Base-by-base conservation (phyloP, 2,113 vertebrate genomes). In the Aspidoscelis tigris region DNA sequence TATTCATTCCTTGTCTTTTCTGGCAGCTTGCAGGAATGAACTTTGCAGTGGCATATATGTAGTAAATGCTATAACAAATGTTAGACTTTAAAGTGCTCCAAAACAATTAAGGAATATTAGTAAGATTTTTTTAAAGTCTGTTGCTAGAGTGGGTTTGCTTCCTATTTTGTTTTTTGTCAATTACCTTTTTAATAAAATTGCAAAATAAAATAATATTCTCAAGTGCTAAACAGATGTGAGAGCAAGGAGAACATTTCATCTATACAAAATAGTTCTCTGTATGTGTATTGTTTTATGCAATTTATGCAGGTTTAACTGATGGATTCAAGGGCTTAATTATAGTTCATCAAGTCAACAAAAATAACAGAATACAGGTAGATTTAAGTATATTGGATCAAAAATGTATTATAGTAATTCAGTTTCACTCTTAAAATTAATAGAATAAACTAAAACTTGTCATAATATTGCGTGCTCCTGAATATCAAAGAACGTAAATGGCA, bases 1-100 rank as follows among this genome's bases (percentile, higher is more conserved):
- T 94, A 89, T 90, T 95, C 88, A 88, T 89, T 95, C 91, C 91
- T 88, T 84, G 91, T 92, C 92, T 93, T 89, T 95, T 87, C 91
- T 92, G 89, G 91, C 91, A 93, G 85, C 86, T 90, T 86, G 86
- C 77, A 86, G 88, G 81, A 94, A 87, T 87, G 83, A 86, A 76
- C 85, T 88, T 90, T 81, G 87, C 76, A 24, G 91, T 92, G 89
- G 90, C 85, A 50, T 79, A 74, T 70, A 53, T 79, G 12, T 39
- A 44, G 43, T 61, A 83, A 92, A 89, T 84, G 88, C 87, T 93
- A 89, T 89, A 53, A 89, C 43, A 93, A 91, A 89, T 90, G 92
- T 88, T 87, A 76, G 92, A 78, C 84, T 69, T 73, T 84, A 82
- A 87, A 82, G 86, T 90, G 89, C 88, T 93, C 86, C 85, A 89